These are phyloP conservation scores for Lysandra bellargus DNA, from an alignment of 2,888 invertebrate species.

Conservation along the genomic window DNA sequence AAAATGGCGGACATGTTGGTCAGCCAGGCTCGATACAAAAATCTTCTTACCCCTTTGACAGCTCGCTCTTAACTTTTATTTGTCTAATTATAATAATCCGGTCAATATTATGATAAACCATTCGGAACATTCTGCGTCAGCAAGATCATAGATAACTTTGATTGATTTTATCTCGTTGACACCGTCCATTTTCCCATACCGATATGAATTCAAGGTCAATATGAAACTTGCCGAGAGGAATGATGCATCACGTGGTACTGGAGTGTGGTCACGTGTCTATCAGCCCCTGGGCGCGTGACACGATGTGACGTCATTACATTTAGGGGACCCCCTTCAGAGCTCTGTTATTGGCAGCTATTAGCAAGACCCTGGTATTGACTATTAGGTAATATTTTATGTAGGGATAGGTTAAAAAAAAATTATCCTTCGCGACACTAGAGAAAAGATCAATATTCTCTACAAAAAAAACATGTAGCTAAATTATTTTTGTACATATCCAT, in stretches of 20 bases:
- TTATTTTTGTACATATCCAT: no score
- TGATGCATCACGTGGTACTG: not conserved
- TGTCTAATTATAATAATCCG: no score
- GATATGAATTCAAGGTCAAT: not conserved
- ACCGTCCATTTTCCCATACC: not conserved
- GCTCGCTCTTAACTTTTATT: no score
- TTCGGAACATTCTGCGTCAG: not conserved
- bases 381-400: not conserved
- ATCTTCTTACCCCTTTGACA: no score
- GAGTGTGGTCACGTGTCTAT: not conserved
- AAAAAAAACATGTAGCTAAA: no score
- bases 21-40: no score
- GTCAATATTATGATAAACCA: not conserved
- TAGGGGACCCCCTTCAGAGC: not conserved
- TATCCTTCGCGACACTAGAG: no score
- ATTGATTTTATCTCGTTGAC: not conserved
- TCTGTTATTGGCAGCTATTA: slow-evolving; percentile 11
- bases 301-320: not conserved
- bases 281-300: slow-evolving; percentile 16
- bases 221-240: not conserved
- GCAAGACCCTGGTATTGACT: not conserved
- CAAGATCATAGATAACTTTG: not conserved
- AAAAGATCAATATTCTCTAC: no score
- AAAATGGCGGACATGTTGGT: no score
- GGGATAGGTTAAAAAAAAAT: not conserved